Percentiles rank a stretch among this genome's conserved stretches.
These are phyloP conservation scores for Varanus salvator DNA, from an alignment of 2,113 vertebrate species.

Conservation along the genomic window DNA sequence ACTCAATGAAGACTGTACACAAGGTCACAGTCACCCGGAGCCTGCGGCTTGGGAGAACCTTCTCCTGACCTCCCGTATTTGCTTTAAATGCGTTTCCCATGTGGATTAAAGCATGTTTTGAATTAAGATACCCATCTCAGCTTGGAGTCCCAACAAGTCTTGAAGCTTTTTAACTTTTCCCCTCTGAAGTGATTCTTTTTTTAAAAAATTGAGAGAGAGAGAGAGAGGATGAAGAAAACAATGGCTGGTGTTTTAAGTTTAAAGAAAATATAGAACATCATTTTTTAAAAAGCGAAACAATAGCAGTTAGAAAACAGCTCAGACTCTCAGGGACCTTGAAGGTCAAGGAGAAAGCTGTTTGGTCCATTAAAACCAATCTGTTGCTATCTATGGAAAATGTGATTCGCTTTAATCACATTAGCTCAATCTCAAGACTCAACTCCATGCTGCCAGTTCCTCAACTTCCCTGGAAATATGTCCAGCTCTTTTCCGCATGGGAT, in stretches of 20 bases:
- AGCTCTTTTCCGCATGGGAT: neutral
- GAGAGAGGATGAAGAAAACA: slow-evolving; percentile 44
- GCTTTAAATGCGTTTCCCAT: neutral
- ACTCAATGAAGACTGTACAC: no score
- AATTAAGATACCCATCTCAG: neutral
- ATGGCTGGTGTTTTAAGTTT: slow-evolving; percentile 21
- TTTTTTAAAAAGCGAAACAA: slow-evolving; percentile 12
- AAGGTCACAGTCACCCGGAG: neutral
- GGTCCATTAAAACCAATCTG: slow-evolving; percentile 33
- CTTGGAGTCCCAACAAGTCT: neutral
- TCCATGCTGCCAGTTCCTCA: neutral
- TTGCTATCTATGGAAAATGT: slow-evolving; percentile 29
- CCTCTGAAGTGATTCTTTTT: neutral
- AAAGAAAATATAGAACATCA: neutral
- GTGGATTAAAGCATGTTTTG: neutral
- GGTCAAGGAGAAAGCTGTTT: slow-evolving; percentile 21
- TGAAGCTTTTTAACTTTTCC: slow-evolving; percentile 8
- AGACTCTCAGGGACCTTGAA: neutral
- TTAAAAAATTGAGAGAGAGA: neutral
- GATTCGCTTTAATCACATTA: neutral
- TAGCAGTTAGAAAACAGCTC: neutral
- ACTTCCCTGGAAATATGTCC: neutral
- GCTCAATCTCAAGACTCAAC: neutral
- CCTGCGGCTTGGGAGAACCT: neutral
- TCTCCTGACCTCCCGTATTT: neutral